Base-by-base conservation (phyloP, 2,888 invertebrate species). In the Caenorhabditis macrosperma region DNA sequence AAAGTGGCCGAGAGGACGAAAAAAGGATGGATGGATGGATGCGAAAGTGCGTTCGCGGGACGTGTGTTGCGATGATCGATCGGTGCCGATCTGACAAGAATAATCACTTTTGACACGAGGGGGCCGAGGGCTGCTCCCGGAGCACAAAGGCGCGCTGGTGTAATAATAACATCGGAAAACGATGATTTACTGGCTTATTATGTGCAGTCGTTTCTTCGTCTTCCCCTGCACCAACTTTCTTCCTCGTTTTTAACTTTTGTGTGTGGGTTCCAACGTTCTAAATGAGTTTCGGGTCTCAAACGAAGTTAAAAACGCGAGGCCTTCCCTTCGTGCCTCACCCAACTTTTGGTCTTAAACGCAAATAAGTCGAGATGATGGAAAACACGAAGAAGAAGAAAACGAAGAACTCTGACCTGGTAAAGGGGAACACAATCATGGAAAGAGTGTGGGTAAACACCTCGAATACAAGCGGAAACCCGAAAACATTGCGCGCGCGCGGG, bases 21-120 rank as follows among this genome's bases (percentile, higher is more conserved):
- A 41, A 22, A 22, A 22, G 30, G 30, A 24, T 35, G 33, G 38
- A 66, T 44, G 24, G 38, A 50, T 57, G 48, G 44, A 57, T 33
- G 48, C 30, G 22, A 48, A 24, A 41, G 38, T 38, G 48, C 52
- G 69, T 41, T 60, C 57, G 7, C 55, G 44, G 22, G 33, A 33
- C 33, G 33, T 60, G 24, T 44, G 61, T 30, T 9, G 30, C 54
- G 52, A 61, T 71, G 71, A 71, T 71, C 71, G 71, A 71, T 71
- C 61, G 71, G 33, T n/a, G n/a, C n/a, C n/a, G 55, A 71, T 71
- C 71, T 71, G 71, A 71, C 71, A 71, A 46, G 69, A 61, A 61
- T 71, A 71, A 71, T 71, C 71, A 71, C 71, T 71, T 38, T 61
- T 71, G 71, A 61, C 71, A 57, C 52, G 66, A 35, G 57, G 44